Evolutionary conservation across 2,797 vertebrate species (phyloP).

Genomic region (Malacoctenus gilli): DNA sequence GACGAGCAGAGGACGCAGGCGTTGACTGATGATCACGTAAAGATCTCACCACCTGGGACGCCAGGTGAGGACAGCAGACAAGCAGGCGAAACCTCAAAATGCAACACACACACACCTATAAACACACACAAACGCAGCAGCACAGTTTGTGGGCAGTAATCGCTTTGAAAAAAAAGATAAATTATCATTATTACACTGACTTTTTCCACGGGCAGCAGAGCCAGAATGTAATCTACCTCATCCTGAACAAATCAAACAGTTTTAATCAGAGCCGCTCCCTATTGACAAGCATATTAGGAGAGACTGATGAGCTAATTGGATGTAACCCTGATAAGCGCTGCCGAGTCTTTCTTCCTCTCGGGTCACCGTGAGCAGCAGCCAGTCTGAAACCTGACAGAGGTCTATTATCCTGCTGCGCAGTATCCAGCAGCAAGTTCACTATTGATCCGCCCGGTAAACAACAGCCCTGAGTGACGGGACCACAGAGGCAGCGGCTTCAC

Average conservation of each 20-base stretch:
- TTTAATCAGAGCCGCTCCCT: slow-evolving; percentile 39
- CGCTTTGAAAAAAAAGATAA: slow-evolving; percentile 8
- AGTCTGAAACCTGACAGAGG: slow-evolving; percentile 39
- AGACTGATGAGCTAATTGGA: slow-evolving; percentile 66
- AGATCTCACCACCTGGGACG: slow-evolving; percentile 22
- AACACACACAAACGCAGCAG: not conserved
- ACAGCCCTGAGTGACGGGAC: slow-evolving; percentile 69
- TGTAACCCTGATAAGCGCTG: slow-evolving; percentile 44
- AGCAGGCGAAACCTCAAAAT: slow-evolving; percentile 17
- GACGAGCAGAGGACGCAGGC: slow-evolving; percentile 37
- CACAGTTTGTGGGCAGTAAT: slow-evolving; percentile 1
- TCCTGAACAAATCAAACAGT: slow-evolving; percentile 47
- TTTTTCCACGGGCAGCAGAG: slow-evolving; percentile 1
- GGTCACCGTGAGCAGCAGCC: slow-evolving; percentile 44
- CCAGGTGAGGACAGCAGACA: slow-evolving; percentile 4
- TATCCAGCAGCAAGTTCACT: slow-evolving; percentile 62
- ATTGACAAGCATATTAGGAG: slow-evolving; percentile 50
- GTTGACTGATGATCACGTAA: slow-evolving; percentile 41
- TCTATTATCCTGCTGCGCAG: slow-evolving; percentile 50
- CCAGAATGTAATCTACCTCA: slow-evolving; percentile 30
- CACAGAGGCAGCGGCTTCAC: slow-evolving; percentile 59
- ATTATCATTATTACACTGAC: not conserved
- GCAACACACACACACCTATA: not conserved
- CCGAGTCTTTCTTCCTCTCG: slow-evolving; percentile 42
- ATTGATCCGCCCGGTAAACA: slow-evolving; percentile 72